Percentiles rank a stretch among this genome's conserved stretches.
Conservation (phyloP, 2,113 vertebrate species). For the Anguilla japonica region DNA sequence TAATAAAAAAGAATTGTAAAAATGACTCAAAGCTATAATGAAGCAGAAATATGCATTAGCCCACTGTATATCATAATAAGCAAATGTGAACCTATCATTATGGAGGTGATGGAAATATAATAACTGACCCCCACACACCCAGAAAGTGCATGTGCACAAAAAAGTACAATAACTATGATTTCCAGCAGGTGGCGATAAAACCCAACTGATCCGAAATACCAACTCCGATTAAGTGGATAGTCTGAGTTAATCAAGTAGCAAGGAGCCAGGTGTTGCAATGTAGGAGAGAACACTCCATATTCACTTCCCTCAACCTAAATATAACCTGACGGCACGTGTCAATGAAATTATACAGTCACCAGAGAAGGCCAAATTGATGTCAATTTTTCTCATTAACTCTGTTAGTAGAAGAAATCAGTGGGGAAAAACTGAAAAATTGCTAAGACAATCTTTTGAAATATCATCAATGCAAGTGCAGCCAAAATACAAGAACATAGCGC, state of each 20-base stretch:
- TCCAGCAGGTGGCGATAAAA: constrained; percentile 46
- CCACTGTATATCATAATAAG: too few species aligned
- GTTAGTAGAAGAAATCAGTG: not conserved
- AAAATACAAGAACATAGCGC: not conserved
- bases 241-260: not conserved
- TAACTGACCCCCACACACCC: too few species aligned
- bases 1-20: too few species aligned
- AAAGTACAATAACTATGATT: not conserved
- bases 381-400: not conserved
- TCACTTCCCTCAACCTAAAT: not conserved
- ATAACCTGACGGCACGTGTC: not conserved
- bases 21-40: too few species aligned
- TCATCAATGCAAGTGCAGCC: not conserved
- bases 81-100: too few species aligned
- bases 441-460: not conserved
- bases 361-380: not conserved
- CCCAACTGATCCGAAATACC: constrained; percentile 18
- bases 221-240: not conserved
- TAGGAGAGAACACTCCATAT: not conserved
- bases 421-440: not conserved
- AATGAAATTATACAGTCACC: not conserved
- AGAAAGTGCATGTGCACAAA: too few species aligned
- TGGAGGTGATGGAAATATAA: too few species aligned
- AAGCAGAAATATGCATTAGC: too few species aligned
- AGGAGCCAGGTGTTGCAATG: not conserved